These are phyloP conservation scores for Scolopax rusticola DNA, from an alignment of 2,797 vertebrate genomes.

Conservation along the genomic window DNA sequence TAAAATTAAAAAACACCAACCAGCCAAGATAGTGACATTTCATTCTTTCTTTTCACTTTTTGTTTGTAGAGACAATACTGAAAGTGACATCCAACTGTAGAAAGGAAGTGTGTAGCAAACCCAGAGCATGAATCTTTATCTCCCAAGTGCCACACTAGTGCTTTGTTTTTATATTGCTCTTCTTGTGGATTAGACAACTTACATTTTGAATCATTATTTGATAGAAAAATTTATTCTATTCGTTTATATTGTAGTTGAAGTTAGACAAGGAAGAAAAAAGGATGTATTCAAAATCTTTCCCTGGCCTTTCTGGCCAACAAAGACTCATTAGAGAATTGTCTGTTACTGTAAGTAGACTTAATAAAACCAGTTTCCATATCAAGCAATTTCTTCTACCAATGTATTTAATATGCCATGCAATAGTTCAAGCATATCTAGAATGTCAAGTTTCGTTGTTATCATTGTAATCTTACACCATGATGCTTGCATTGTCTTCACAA, in stretches of 20 bases:
- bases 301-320: neutral
- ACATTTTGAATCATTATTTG: neutral
- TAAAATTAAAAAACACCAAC: neutral
- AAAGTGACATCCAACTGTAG: neutral
- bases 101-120: neutral
- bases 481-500: neutral
- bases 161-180: neutral
- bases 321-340: neutral
- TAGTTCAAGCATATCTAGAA: neutral
- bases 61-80: neutral
- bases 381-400: neutral
- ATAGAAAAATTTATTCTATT: neutral
- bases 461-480: neutral
- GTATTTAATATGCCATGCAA: neutral
- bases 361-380: neutral
- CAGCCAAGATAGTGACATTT: neutral
- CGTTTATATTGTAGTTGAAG: neutral
- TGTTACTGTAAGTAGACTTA: neutral
- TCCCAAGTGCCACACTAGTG: neutral
- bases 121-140: neutral
- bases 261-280: neutral
- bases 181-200: neutral
- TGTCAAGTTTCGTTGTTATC: neutral
- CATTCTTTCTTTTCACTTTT: neutral
- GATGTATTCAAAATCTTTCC: neutral